Conservation (phyloP, 2,797 vertebrate genomes). For the Microcaecilia unicolor region DNA sequence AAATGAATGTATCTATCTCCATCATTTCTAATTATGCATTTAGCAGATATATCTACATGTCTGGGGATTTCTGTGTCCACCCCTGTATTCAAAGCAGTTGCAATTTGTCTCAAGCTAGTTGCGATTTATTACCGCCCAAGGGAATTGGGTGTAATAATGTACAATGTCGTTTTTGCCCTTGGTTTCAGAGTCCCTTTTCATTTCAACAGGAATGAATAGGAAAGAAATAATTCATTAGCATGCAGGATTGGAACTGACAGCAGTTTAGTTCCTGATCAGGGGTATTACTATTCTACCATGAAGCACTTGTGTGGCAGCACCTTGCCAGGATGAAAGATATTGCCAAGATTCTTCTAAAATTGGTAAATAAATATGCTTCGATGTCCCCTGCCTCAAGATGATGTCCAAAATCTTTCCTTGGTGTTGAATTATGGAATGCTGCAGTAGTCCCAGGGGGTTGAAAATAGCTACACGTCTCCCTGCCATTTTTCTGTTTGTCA, state of each 20-base stretch:
- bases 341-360: background rate
- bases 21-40: too few relatives aligned
- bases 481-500: conserved; percentile 24
- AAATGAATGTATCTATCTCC: too few relatives aligned
- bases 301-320: too few relatives aligned
- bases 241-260: background rate
- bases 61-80: too few relatives aligned
- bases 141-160: background rate
- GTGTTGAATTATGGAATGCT: conserved; percentile 22
- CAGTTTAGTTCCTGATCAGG: background rate
- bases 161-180: background rate
- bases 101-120: background rate
- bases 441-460: conserved; percentile 17
- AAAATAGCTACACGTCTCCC: conserved; percentile 16
- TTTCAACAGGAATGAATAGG: background rate
- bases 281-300: too few relatives aligned
- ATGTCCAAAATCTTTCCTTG: conserved; percentile 10
- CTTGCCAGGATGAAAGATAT: background rate
- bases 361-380: background rate
- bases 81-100: too few relatives aligned
- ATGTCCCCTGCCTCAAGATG: conserved; percentile 5
- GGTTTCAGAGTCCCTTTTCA: background rate
- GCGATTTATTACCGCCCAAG: background rate
- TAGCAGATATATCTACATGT: too few relatives aligned
- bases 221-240: background rate